Evolutionary conservation across 2,888 invertebrate genomes (phyloP).

Genomic region (Quadriops clusia): DNA sequence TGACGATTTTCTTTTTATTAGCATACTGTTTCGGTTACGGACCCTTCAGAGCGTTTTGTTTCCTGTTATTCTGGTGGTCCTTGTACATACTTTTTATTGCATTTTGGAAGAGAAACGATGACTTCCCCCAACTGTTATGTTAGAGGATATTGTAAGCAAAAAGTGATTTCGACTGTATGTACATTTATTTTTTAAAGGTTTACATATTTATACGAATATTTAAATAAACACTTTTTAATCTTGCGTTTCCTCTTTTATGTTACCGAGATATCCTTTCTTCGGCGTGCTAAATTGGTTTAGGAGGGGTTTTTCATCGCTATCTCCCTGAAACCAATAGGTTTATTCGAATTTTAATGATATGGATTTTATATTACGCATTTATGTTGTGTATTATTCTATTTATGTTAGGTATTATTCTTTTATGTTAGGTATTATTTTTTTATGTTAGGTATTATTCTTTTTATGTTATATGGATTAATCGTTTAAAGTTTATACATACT

Average conservation of each 20-base stretch:
- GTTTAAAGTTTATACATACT: constrained; percentile 14
- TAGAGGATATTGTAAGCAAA: background rate
- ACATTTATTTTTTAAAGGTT: constrained; percentile 1
- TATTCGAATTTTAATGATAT: constrained; percentile 1
- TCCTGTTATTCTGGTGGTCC: too few relatives aligned
- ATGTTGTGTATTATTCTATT: background rate
- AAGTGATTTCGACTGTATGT: background rate
- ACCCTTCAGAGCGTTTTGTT: too few relatives aligned
- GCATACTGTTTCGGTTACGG: too few relatives aligned
- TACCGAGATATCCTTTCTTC: constrained; percentile 30
- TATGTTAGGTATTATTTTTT: background rate
- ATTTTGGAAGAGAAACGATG: too few relatives aligned
- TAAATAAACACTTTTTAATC: constrained; percentile 15
- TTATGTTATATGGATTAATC: background rate
- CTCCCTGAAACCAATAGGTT: constrained; percentile 24
- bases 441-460: background rate
- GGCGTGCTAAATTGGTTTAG: constrained; percentile 14
- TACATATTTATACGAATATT: background rate
- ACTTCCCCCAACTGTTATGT: too few relatives aligned
- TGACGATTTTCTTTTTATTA: too few relatives aligned
- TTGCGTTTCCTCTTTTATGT: constrained; percentile 33
- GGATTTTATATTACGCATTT: background rate
- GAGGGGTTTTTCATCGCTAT: constrained; percentile 24
- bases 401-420: background rate
- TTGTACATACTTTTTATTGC: too few relatives aligned